phyloP scores from a whole-genome alignment of 2,888 invertebrate genomes.

The Drosophila cognata region DNA sequence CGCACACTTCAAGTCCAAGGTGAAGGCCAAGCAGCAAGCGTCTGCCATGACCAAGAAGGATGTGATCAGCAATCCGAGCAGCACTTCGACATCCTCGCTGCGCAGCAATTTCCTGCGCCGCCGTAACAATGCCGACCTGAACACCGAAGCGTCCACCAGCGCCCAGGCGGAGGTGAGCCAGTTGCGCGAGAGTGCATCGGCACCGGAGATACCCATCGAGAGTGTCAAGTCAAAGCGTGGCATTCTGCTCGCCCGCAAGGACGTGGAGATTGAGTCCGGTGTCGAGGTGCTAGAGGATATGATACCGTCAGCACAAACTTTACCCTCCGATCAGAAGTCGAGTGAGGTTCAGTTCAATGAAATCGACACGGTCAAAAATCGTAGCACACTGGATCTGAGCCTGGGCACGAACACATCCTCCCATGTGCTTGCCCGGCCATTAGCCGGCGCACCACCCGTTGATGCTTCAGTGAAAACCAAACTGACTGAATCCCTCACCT shows the following conservation, averaged over 20 bases:
- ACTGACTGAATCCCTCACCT: neutral
- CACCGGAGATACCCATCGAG: constrained; percentile 43
- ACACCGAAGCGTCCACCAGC: constrained; percentile 45
- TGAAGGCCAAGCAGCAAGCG: constrained; percentile 77
- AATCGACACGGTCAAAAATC: neutral
- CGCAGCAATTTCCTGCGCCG: constrained; percentile 76
- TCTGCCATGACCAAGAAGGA: constrained; percentile 69
- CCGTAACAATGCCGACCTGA: constrained; percentile 63
- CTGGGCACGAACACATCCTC: constrained; percentile 12
- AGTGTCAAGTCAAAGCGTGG: constrained; percentile 60
- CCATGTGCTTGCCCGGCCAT: neutral
- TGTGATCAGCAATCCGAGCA: constrained; percentile 45
- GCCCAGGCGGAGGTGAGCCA: constrained; percentile 15
- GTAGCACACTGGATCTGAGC: constrained; percentile 51
- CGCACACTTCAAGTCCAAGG: constrained; percentile 82
- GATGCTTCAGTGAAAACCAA: neutral
- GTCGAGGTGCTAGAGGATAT: constrained; percentile 85
- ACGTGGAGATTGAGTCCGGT: constrained; percentile 84
- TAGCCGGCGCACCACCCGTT: neutral
- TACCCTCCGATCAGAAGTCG: too few relatives aligned
- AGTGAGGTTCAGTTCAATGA: neutral
- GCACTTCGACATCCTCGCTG: constrained; percentile 41
- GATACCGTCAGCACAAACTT: constrained; percentile 51
- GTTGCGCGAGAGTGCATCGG: neutral
- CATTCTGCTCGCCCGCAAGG: constrained; percentile 77